phyloP scores from a whole-genome alignment of 2,888 invertebrate genomes.

The Antitype chi region DNA sequence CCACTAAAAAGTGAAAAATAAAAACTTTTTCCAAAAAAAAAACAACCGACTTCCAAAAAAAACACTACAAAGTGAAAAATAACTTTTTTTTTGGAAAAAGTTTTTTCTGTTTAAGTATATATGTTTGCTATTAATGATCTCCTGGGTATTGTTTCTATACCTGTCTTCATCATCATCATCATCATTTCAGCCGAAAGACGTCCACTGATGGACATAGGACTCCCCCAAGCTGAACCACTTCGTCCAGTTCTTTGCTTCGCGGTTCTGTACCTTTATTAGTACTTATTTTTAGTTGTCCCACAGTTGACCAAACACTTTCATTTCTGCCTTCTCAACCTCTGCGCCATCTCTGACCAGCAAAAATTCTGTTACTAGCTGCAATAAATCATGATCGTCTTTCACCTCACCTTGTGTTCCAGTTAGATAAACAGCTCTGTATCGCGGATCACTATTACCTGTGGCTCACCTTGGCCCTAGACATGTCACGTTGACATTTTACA shows the following conservation, averaged over 20 bases:
- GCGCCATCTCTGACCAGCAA: not conserved
- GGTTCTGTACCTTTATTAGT: not conserved
- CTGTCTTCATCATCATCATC: too few species aligned
- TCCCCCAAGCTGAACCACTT: too few species aligned
- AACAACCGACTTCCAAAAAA: too few species aligned
- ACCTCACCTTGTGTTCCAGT: constrained; percentile 14
- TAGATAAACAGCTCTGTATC: constrained; percentile 3
- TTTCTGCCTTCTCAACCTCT: not conserved
- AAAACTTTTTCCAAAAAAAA: too few species aligned
- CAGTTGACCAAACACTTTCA: not conserved
- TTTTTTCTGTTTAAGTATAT: not conserved
- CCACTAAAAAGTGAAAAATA: too few species aligned
- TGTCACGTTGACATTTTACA: constrained; percentile 56
- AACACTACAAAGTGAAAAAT: too few species aligned
- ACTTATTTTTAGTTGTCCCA: not conserved
- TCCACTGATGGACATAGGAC: too few species aligned
- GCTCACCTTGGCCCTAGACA: constrained; percentile 53
- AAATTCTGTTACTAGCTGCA: not conserved
- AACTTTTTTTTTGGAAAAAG: too few species aligned
- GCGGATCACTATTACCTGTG: constrained; percentile 19
- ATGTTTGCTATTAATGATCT: not conserved
- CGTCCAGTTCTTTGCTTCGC: too few species aligned
- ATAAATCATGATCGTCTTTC: constrained; percentile 26
- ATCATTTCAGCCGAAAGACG: too few species aligned
- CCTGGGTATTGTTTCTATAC: too few species aligned